These are phyloP conservation scores for Tangachromis dhanisi DNA, from an alignment of 2,113 vertebrate genomes.

Conservation along the genomic window DNA sequence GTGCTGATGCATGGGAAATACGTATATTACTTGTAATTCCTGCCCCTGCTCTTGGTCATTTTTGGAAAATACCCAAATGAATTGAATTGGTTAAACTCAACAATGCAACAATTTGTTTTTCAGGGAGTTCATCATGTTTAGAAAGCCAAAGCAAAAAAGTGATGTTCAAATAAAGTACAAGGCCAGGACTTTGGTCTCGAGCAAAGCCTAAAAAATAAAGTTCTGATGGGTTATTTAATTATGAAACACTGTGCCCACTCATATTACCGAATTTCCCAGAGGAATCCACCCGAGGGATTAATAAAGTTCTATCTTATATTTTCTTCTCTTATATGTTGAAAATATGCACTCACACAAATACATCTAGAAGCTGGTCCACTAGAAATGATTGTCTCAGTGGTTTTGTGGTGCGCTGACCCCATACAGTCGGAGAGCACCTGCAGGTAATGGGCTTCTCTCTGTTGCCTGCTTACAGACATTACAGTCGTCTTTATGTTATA, in stretches of 20 bases:
- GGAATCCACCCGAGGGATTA: neutral
- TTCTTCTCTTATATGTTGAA: neutral
- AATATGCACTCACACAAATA: neutral
- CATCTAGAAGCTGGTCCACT: neutral
- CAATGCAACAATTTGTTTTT: neutral
- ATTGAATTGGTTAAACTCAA: neutral
- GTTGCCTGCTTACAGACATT: neutral
- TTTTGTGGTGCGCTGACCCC: neutral
- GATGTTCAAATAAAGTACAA: neutral
- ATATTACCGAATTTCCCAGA: neutral
- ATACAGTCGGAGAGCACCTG: rapidly evolving
- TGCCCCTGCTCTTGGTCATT: neutral
- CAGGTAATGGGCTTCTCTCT: neutral
- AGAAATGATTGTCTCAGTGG: neutral
- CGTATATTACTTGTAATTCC: neutral
- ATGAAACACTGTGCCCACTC: neutral
- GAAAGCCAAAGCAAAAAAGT: neutral
- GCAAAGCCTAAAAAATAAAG: neutral
- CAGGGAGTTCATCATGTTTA: neutral
- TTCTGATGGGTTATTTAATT: neutral
- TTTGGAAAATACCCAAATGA: neutral
- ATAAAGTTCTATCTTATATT: neutral
- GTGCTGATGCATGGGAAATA: neutral
- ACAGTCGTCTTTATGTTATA: neutral
- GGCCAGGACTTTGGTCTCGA: neutral